Evolutionary conservation across 2,113 vertebrate species (phyloP).

Genomic region (Tonatia bakeri): DNA sequence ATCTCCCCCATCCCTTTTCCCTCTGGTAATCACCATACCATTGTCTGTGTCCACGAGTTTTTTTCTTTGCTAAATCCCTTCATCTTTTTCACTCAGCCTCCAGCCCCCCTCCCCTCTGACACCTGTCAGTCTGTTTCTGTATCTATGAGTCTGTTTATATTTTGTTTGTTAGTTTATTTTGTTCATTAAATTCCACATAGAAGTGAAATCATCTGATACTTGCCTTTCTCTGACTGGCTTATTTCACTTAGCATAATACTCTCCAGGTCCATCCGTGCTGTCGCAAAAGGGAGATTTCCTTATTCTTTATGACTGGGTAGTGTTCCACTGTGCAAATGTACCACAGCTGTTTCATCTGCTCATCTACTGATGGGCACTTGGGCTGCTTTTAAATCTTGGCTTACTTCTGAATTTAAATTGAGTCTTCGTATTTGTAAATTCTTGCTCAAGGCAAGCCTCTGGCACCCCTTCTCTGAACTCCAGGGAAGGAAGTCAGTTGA

Average conservation of each 20-base stretch:
- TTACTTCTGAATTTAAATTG: background rate
- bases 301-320: background rate
- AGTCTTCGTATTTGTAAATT: background rate
- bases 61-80: background rate
- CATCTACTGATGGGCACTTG: background rate
- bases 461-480: background rate
- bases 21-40: background rate
- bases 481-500: background rate
- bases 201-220: background rate
- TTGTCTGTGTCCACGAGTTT: background rate
- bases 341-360: background rate
- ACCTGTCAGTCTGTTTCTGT: background rate
- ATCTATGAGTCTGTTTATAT: background rate
- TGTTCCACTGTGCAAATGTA: background rate
- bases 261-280: background rate
- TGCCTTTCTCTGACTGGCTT: background rate
- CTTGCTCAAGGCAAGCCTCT: background rate
- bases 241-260: background rate
- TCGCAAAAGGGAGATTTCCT: background rate
- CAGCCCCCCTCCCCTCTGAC: background rate
- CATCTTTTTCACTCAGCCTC: background rate
- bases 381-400: background rate
- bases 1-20: background rate
- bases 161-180: background rate
- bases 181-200: background rate